Percentiles rank a stretch among this genome's conserved stretches.
phyloP scores from a whole-genome alignment of 2,888 invertebrate genomes.

The Orthosia cruda region DNA sequence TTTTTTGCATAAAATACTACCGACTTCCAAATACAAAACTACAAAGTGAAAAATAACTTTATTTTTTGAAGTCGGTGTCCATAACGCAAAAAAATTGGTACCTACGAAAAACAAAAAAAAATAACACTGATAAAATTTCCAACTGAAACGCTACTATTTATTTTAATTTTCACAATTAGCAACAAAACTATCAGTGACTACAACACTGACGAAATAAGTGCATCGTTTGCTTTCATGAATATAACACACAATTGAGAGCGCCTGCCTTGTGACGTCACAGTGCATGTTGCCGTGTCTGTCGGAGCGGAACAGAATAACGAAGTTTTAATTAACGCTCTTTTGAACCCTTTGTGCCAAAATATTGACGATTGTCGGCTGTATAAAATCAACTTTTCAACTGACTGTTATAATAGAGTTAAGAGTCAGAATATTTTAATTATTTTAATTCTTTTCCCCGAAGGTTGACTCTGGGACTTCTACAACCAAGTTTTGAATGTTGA shows the following conservation, averaged over 20 bases:
- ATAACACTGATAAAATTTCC: neutral
- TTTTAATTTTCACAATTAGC: neutral
- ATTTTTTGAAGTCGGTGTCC: too few relatives aligned
- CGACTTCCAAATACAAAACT: too few relatives aligned
- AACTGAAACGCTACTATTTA: neutral
- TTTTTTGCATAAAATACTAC: too few relatives aligned
- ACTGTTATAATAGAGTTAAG: neutral
- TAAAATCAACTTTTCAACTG: slow-evolving; percentile 35
- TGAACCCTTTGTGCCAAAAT: slow-evolving; percentile 54
- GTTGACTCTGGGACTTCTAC: neutral
- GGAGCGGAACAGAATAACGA: slow-evolving; percentile 73
- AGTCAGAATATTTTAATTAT: neutral
- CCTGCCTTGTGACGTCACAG: slow-evolving; percentile 39
- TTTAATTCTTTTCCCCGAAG: neutral
- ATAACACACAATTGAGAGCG: slow-evolving; percentile 13
- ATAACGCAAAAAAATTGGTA: too few relatives aligned
- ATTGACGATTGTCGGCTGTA: slow-evolving; percentile 37
- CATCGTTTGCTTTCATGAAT: slow-evolving; percentile 13
- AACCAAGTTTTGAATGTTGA: neutral
- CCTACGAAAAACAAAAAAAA: too few relatives aligned
- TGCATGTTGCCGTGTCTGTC: slow-evolving; percentile 38
- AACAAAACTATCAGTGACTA: neutral
- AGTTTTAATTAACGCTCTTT: slow-evolving; percentile 66
- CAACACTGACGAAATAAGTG: slow-evolving; percentile 16
- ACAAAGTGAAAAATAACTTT: too few relatives aligned